phyloP scores from a whole-genome alignment of 1,140 invertebrate genomes.

The Lepidostoma basale region DNA sequence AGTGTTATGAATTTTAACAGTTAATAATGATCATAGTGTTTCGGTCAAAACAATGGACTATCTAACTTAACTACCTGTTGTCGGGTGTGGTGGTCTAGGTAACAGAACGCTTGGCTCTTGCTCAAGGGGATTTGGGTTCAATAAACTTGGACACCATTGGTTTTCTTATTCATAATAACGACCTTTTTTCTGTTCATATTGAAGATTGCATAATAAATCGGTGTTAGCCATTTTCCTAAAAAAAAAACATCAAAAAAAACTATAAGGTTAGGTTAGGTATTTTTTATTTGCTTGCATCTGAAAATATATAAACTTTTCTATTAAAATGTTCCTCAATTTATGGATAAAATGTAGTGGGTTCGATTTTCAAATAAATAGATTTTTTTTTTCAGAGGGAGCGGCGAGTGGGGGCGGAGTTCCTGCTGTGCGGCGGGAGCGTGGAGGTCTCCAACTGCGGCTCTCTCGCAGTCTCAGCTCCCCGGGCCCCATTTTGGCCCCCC shows the following conservation, averaged over 20 bases:
- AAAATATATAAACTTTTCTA: neutral
- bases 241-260: neutral
- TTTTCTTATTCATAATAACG: too few species aligned
- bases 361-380: too few species aligned
- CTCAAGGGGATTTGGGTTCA: too few species aligned
- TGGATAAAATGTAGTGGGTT: neutral
- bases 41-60: too few species aligned
- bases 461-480: conserved; percentile 42
- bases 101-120: too few species aligned
- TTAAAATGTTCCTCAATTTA: neutral
- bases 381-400: conserved; percentile 31
- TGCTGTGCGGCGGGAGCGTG: conserved; percentile 25
- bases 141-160: too few species aligned
- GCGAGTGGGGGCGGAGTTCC: conserved; percentile 28
- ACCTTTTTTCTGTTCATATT: too few species aligned
- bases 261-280: neutral
- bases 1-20: too few species aligned
- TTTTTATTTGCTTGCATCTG: neutral
- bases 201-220: neutral
- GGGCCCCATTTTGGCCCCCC: conserved; percentile 8
- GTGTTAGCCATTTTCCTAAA: neutral
- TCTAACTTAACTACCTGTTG: too few species aligned
- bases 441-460: conserved; percentile 40
- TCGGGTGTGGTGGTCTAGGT: too few species aligned
- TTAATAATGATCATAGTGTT: too few species aligned